Percentiles rank a stretch among this genome's conserved stretches.
These are phyloP conservation scores for Thymallus thymallus DNA, from an alignment of 2,113 vertebrate genomes.

Conservation along the genomic window DNA sequence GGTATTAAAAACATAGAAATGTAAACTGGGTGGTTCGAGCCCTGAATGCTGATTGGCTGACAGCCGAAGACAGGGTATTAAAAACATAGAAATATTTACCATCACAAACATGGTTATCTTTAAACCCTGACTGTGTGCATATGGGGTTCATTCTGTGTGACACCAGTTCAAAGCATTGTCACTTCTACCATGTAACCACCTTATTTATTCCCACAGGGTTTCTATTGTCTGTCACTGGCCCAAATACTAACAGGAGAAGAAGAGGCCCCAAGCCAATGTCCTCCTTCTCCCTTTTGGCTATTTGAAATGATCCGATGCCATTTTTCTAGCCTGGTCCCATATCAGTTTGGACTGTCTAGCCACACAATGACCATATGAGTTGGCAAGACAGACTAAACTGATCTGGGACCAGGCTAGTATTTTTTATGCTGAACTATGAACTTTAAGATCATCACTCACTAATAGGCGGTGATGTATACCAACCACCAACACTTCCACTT, in stretches of 20 bases:
- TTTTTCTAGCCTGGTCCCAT: too few species aligned
- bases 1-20: conserved; percentile 70
- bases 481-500: background rate
- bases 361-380: too few species aligned
- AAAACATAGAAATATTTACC: conserved; percentile 65
- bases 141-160: conserved; percentile 65
- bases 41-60: too few species aligned
- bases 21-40: too few species aligned
- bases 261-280: background rate
- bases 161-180: conserved; percentile 72
- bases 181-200: conserved; percentile 63
- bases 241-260: conserved; percentile 43
- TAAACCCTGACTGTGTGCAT: conserved; percentile 53
- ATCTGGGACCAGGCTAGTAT: too few species aligned
- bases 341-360: too few species aligned
- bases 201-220: conserved; percentile 61
- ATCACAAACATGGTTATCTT: conserved; percentile 78
- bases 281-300: background rate
- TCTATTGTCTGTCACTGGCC: conserved; percentile 59
- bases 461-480: background rate
- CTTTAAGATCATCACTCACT: too few species aligned
- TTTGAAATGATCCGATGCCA: background rate
- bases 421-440: too few species aligned
- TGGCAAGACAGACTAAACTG: too few species aligned
- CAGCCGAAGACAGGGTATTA: conserved; percentile 64